Conservation (phyloP, 2,888 invertebrate genomes). For the Cantharis rufa region DNA sequence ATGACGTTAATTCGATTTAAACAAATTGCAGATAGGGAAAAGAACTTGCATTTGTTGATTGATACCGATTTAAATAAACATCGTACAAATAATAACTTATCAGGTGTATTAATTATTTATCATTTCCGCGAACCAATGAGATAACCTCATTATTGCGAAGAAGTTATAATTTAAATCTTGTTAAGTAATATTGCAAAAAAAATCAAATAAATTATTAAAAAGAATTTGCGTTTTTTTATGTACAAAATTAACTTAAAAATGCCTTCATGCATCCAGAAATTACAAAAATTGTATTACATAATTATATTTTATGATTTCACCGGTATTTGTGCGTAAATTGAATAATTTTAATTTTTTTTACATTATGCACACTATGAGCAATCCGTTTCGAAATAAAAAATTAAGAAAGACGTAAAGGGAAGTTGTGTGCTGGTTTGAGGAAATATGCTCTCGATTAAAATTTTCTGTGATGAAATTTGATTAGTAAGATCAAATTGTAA, state of each 20-base stretch:
- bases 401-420: conserved; percentile 25
- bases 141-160: neutral
- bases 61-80: neutral
- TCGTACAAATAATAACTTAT: neutral
- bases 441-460: conserved; percentile 12
- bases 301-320: neutral
- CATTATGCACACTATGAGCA: neutral
- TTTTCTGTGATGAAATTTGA: neutral
- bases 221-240: neutral
- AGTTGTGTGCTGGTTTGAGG: conserved; percentile 22
- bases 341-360: neutral
- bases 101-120: conserved; percentile 5
- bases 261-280: neutral
- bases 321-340: neutral
- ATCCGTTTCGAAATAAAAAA: neutral
- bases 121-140: conserved; percentile 6
- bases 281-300: neutral
- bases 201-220: neutral
- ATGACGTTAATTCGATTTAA: neutral
- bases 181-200: neutral
- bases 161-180: neutral
- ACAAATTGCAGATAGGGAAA: neutral
- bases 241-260: neutral
- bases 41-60: neutral
- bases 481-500: neutral